Base-by-base conservation (phyloP, 1,140 invertebrate genomes). In the Subanguina moxae region DNA sequence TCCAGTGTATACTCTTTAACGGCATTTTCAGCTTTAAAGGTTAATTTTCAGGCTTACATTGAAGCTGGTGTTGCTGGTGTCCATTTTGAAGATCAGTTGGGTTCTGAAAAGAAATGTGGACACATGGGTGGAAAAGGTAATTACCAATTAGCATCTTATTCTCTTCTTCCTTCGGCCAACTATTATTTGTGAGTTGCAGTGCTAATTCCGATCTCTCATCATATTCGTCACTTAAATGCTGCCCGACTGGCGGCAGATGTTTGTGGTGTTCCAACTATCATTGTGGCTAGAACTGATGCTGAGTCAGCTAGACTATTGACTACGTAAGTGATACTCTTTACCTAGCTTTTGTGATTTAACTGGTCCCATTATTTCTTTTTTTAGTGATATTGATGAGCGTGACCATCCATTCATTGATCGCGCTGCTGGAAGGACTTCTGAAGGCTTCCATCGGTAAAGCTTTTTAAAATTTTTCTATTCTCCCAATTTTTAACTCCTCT, bases 51-150 rank as follows among this genome's bases (percentile, higher is more conserved):
- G 79, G 70, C 75, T 1, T 84, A 84, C 74, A 84, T 84, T 56
- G 83, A 84, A 72, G 80, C 83, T 38, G 83, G 83, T n/a, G 83
- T 80, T 8, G 62, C 83, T 57, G 83, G 81, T 30, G 82, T 84
- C 27, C 83, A 84, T 65, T 84, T 83, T 68, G 83, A 84, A 71
- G 83, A 84, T 72, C 83, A 84, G 63, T 67, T 84, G 15, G 83
- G 83, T 19, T 80, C 82, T 1, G 83, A 82, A 61, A 84, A 84
- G 73, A 84, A 84, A 77, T 84, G 83, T 59, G 83, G 83, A 5
- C 83, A 83, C 64, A 82, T 83, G 83, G 83, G 82, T 32, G 82
- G 82, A 63, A 83, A 82, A 63, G 78, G 80, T 25, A 57, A 66
- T 63, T 21, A 56, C 19, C 25, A 62, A 13, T 48, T 9, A 0